Conservation (phyloP, 2,888 invertebrate genomes). For the Himalopsyche anomala region DNA sequence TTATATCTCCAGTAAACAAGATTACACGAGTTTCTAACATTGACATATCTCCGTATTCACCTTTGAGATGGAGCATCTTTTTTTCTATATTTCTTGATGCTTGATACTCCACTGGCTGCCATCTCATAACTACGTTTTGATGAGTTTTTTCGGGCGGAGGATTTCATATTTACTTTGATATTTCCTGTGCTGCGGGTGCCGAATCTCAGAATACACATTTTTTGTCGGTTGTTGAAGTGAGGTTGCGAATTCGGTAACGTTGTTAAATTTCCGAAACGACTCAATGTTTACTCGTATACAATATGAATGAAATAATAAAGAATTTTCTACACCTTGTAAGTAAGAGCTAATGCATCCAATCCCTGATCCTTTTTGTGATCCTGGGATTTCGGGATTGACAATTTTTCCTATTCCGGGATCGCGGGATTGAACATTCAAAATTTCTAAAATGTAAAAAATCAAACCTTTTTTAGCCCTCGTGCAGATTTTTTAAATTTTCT, state of each 20-base stretch:
- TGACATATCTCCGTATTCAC: background rate
- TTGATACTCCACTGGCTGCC: constrained; percentile 23
- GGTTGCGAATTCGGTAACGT: background rate
- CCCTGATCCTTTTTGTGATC: too few species aligned
- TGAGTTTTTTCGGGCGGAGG: constrained; percentile 56
- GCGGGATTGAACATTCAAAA: too few species aligned
- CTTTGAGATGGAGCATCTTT: background rate
- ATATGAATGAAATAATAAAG: too few species aligned
- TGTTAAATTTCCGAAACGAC: background rate
- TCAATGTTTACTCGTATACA: background rate
- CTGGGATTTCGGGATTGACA: too few species aligned
- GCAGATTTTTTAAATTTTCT: too few species aligned
- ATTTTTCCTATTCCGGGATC: too few species aligned
- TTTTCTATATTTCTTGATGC: constrained; percentile 5
- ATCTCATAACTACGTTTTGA: constrained; percentile 57
- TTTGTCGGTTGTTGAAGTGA: background rate
- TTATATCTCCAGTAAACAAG: background rate
- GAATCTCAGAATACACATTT: constrained; percentile 4
- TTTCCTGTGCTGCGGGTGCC: constrained; percentile 29
- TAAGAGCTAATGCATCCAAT: too few species aligned
- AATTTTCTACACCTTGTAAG: too few species aligned
- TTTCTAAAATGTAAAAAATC: too few species aligned
- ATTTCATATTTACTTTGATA: constrained; percentile 52
- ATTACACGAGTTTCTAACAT: background rate
- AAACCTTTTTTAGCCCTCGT: too few species aligned